Evolutionary conservation across 35 echinoderm and acorn worm species (phyloP), one percentile per base, ranked within the genome.

Genomic region (Acanthaster planci): DNA sequence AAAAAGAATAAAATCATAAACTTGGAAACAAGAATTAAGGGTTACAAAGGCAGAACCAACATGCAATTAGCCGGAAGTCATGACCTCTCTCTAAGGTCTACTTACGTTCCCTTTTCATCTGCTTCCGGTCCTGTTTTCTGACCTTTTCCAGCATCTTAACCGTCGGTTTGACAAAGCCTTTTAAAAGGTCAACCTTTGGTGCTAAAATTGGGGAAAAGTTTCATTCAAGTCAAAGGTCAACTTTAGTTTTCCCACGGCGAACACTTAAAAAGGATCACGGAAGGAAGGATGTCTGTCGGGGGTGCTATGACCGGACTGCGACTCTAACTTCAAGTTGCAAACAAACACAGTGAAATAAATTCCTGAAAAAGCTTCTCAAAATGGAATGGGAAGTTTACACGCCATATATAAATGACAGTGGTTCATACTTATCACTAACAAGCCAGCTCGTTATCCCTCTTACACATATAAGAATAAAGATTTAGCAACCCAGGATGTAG

Each of bases 31-130:
- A 47, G 12, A 47, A 12, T 47, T 47, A 47, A n/a, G 12, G 12
- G 54, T n/a, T 57, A 14, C 22, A n/a, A 67, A 67, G 18, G 60
- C n/a, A 67, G 32, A 22, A 4, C 60, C 60, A 67, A 18, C n/a
- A 67, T 35, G n/a, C n/a, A 67, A 67, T 67, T 7, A 67, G 18
- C 32, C 60, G 60, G 32, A 67, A 35, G 18, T 27, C n/a, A 18
- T 35, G 60, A 67, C 60, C 32, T 27, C 32, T 47, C 42, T 12
- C 4, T 47, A 6, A 47, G 42, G 12, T 47, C 42, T 47, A 52
- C 79, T 52, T 81, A 81, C 79, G 79, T 81, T 81, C 79, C 30
- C 79, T 44, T 32, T 81, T 81, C 51, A 81, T 9, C 30, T 52
- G 79, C 32, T 47, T 52, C 19, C 51, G 39, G 17, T 81, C 79